phyloP scores from a whole-genome alignment of 2,797 vertebrate species.

The Cryptoblepharus egeriae region DNA sequence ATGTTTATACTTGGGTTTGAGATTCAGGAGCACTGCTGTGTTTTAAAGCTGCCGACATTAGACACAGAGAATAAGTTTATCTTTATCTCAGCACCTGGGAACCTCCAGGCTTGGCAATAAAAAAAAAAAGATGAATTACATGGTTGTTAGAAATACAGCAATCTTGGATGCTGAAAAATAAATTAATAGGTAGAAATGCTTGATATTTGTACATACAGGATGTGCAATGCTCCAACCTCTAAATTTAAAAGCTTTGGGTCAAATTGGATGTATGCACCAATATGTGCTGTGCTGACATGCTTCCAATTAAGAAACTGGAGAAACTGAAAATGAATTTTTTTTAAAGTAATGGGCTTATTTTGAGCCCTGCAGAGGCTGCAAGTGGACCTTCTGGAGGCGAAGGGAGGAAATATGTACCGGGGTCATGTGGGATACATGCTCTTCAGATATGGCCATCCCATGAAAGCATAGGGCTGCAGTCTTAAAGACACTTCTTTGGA shows the following conservation, averaged over 20 bases:
- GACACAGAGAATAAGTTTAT: constrained; percentile 43
- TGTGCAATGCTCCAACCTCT: not conserved
- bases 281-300: too few species aligned
- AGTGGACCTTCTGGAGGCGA: too few species aligned
- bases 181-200: not conserved
- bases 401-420: too few species aligned
- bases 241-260: not conserved
- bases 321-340: too few species aligned
- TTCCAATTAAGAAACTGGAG: too few species aligned
- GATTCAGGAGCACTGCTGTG: constrained; percentile 20
- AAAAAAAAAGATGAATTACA: constrained; percentile 44
- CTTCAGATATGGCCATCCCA: too few species aligned
- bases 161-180: constrained; percentile 39
- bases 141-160: constrained; percentile 47
- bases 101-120: constrained; percentile 34
- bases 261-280: too few species aligned
- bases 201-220: constrained; percentile 21
- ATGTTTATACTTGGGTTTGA: constrained; percentile 42
- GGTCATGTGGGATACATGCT: too few species aligned
- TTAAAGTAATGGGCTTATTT: too few species aligned
- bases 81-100: constrained; percentile 51
- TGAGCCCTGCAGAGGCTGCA: too few species aligned
- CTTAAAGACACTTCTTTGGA: too few species aligned
- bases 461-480: too few species aligned
- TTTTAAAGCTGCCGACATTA: constrained; percentile 51